Percentiles rank a stretch among this genome's conserved stretches.
Conservation (phyloP, 2,888 invertebrate species). For the Drosophila algonquin region DNA sequence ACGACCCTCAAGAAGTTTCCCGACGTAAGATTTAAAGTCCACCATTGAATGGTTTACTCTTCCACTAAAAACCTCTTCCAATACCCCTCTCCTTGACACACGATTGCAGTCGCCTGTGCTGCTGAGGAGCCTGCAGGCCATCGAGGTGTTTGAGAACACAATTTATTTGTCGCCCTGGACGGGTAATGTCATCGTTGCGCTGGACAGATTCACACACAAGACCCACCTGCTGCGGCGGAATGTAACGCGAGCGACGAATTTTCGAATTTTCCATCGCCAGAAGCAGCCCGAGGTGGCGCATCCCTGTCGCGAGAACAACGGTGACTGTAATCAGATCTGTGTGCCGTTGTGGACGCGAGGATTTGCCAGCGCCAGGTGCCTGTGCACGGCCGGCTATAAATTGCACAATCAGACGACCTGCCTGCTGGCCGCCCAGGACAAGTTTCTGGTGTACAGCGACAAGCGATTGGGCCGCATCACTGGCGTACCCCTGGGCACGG, state of each 20-base stretch:
- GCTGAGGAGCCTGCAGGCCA: conserved; percentile 86
- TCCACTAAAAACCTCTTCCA: not conserved
- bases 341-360: conserved; percentile 86
- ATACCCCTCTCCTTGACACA: not conserved
- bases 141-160: conserved; percentile 90
- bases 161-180: conserved; percentile 90
- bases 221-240: conserved; percentile 85
- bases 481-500: conserved; percentile 85
- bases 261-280: conserved; percentile 90
- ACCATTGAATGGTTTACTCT: not conserved
- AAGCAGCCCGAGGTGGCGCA: conserved; percentile 90
- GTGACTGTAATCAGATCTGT: conserved; percentile 91
- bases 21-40: conserved; percentile 68
- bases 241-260: conserved; percentile 87
- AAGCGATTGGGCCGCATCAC: conserved; percentile 89
- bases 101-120: conserved; percentile 72
- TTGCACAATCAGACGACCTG: conserved; percentile 87
- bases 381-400: conserved; percentile 90
- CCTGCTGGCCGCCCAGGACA: conserved; percentile 85
- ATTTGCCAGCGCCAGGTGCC: conserved; percentile 87
- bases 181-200: conserved; percentile 87
- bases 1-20: conserved; percentile 82
- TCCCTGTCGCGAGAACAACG: conserved; percentile 88
- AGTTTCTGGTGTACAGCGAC: conserved; percentile 88
- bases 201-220: conserved; percentile 86